Percentiles rank a stretch among this genome's conserved stretches.
phyloP scores from a whole-genome alignment of 64 coral and sea anemone species.

The Orbicella faveolata region DNA sequence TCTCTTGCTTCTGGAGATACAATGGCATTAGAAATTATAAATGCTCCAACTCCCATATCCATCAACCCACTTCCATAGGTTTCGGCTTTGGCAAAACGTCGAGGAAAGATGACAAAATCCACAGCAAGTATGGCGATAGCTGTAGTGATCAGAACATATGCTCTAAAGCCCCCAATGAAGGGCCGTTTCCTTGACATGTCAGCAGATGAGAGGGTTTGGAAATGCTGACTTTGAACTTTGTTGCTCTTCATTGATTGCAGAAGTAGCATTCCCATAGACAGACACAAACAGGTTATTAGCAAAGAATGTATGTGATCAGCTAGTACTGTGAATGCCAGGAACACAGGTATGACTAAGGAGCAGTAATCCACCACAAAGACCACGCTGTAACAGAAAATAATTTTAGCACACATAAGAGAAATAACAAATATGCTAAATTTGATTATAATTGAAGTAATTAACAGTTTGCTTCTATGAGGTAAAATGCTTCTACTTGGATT shows the following conservation, averaged over 20 bases:
- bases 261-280: conserved; percentile 20
- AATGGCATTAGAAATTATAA: conserved; percentile 95
- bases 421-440: too few relatives aligned
- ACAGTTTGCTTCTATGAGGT: too few relatives aligned
- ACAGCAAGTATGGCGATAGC: conserved; percentile 92
- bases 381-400: not conserved
- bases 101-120: conserved; percentile 88
- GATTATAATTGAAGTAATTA: too few relatives aligned
- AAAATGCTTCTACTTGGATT: too few relatives aligned
- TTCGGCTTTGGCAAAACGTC: conserved; percentile 95
- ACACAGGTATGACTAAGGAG: conserved; percentile 62
- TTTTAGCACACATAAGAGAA: too few relatives aligned
- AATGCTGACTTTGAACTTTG: not conserved
- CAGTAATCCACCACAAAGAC: conserved; percentile 57
- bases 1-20: conserved; percentile 84
- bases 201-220: conserved; percentile 1
- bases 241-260: conserved; percentile 10
- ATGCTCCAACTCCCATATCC: conserved; percentile 96
- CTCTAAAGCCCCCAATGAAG: conserved; percentile 81
- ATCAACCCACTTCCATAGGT: conserved; percentile 91
- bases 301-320: conserved; percentile 46
- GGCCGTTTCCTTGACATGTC: conserved; percentile 47
- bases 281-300: conserved; percentile 34
- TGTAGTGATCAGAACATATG: conserved; percentile 89
- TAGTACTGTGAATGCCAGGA: conserved; percentile 77